These are phyloP conservation scores for Bursaphelenchus okinawaensis DNA, from an alignment of 2,888 invertebrate genomes.

Conservation along the genomic window DNA sequence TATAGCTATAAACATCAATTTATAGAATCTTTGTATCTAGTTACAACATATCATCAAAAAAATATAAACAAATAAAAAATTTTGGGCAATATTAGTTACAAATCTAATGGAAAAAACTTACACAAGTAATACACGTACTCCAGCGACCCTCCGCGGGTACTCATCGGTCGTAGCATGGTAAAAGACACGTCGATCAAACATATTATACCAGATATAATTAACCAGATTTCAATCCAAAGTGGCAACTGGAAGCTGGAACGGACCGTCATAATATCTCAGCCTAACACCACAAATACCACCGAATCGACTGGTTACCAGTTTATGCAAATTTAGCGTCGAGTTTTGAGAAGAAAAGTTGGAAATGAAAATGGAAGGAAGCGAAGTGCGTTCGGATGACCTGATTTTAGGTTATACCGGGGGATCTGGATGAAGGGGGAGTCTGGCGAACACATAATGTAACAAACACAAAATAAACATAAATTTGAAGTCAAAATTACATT, in stretches of 20 bases:
- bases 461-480: no score
- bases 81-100: neutral
- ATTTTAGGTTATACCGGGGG: no score
- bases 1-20: no score
- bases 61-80: neutral
- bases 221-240: slow-evolving; percentile 41
- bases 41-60: no score
- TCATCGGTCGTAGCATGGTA: slow-evolving; percentile 28
- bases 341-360: neutral
- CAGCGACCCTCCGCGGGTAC: slow-evolving; percentile 29
- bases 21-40: neutral
- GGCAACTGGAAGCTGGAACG: slow-evolving; percentile 24
- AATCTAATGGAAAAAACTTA: slow-evolving; percentile 14
- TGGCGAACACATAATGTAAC: no score
- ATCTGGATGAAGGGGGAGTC: no score
- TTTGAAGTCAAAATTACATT: no score
- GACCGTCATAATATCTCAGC: neutral
- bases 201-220: slow-evolving; percentile 34
- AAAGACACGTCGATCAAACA: slow-evolving; percentile 34
- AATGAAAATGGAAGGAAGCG: neutral
- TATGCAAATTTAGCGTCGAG: neutral
- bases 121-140: slow-evolving; percentile 27
- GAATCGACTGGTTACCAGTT: neutral
- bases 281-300: neutral
- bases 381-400: neutral